Percentiles rank a stretch among this genome's conserved stretches.
Conservation (phyloP, 1,140 invertebrate genomes). For the Akabosia matsudoensis region DNA sequence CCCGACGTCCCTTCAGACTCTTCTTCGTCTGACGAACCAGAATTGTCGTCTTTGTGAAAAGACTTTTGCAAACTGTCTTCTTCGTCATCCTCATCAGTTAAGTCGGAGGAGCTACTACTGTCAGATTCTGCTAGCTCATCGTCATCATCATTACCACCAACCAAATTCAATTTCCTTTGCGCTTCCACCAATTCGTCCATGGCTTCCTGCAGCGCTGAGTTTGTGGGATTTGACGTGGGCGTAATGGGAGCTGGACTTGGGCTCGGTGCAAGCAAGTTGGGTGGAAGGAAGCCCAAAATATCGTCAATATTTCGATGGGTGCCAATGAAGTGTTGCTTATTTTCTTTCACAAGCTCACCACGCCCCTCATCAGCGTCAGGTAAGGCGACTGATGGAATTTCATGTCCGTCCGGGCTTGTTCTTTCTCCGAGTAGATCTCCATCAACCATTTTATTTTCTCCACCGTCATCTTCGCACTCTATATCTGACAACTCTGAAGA, state of each 20-base stretch:
- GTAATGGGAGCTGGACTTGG: constrained; percentile 25
- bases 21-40: constrained; percentile 36
- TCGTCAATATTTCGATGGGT: constrained; percentile 78
- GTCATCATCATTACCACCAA: neutral
- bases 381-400: constrained; percentile 49
- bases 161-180: neutral
- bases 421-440: constrained; percentile 64
- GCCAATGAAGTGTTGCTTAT: constrained; percentile 64
- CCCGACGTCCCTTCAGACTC: constrained; percentile 40
- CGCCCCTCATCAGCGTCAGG: too few relatives aligned
- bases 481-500: constrained; percentile 41
- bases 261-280: constrained; percentile 36
- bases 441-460: constrained; percentile 44
- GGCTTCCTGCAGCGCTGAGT: neutral
- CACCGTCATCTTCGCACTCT: constrained; percentile 23
- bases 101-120: constrained; percentile 28
- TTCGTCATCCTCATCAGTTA: constrained; percentile 25
- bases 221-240: constrained; percentile 46
- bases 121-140: neutral
- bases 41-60: neutral
- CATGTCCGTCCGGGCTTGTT: constrained; percentile 70
- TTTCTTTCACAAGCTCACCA: neutral
- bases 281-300: constrained; percentile 59
- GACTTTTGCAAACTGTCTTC: constrained; percentile 26
- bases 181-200: constrained; percentile 18